These are phyloP conservation scores for Onthophagus taurus DNA, from an alignment of 1,140 invertebrate genomes.

Conservation along the genomic window DNA sequence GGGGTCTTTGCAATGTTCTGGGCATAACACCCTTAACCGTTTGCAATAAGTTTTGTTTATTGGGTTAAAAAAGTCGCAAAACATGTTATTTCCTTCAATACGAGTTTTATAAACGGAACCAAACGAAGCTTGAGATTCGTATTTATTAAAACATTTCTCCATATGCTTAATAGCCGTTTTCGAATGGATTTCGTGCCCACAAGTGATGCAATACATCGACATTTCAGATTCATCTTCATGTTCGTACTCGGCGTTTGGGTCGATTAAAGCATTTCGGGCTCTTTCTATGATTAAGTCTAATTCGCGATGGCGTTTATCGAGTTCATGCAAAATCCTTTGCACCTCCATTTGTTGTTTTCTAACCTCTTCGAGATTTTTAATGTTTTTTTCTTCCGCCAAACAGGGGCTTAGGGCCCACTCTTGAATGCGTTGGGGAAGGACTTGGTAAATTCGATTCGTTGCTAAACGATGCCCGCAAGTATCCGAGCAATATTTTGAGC, in stretches of 20 bases:
- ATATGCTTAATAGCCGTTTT: slow-evolving; percentile 85
- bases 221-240: slow-evolving; percentile 63
- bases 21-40: slow-evolving; percentile 86
- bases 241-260: slow-evolving; percentile 54
- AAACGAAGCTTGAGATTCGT: slow-evolving; percentile 86
- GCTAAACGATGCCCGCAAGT: slow-evolving; percentile 89
- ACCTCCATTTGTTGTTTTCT: slow-evolving; percentile 69
- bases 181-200: slow-evolving; percentile 86
- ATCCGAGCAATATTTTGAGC: slow-evolving; percentile 93
- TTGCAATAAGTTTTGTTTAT: slow-evolving; percentile 92
- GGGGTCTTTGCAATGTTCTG: slow-evolving; percentile 95
- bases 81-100: slow-evolving; percentile 89
- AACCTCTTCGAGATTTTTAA: slow-evolving; percentile 58
- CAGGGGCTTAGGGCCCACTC: slow-evolving; percentile 89
- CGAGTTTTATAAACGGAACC: slow-evolving; percentile 89
- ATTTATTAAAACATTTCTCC: slow-evolving; percentile 95
- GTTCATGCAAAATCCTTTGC: slow-evolving; percentile 60
- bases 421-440: slow-evolving; percentile 83
- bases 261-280: slow-evolving; percentile 59
- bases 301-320: slow-evolving; percentile 67
- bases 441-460: slow-evolving; percentile 73
- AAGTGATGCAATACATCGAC: slow-evolving; percentile 92
- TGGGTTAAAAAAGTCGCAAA: slow-evolving; percentile 94
- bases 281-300: slow-evolving; percentile 74
- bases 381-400: slow-evolving; percentile 63